Percentiles rank a stretch among this genome's conserved stretches.
These are phyloP conservation scores for Yponomeuta plumbellus DNA, from an alignment of 2,888 invertebrate genomes.

Conservation along the genomic window DNA sequence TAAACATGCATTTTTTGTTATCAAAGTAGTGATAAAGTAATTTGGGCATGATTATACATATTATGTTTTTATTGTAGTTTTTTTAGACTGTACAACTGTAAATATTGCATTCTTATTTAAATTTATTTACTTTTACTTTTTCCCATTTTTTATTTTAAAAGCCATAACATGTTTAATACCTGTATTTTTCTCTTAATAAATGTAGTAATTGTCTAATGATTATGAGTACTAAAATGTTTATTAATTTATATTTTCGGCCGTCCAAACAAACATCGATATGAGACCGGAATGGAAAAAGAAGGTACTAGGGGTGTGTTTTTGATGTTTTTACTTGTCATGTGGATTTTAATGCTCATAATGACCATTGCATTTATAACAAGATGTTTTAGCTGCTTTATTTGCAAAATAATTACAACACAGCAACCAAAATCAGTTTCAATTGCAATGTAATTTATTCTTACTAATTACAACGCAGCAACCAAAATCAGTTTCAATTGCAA, in stretches of 20 bases:
- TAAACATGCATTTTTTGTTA: no score
- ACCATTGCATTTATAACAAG: constrained; percentile 7
- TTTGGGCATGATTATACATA: no score
- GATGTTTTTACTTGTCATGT: constrained; percentile 17
- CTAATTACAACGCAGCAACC: no score
- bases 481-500: no score
- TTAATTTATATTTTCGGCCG: constrained; percentile 46
- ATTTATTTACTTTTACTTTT: no score
- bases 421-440: no score
- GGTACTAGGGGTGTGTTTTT: constrained; percentile 39
- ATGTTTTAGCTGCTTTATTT: constrained; percentile 4
- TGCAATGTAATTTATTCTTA: no score
- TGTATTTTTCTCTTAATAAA: neutral
- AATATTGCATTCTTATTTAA: no score
- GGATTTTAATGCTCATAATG: constrained; percentile 10
- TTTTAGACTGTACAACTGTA: no score
- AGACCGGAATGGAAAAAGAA: constrained; percentile 70
- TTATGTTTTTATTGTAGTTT: no score
- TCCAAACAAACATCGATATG: constrained; percentile 69
- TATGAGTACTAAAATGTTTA: constrained; percentile 10
- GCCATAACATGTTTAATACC: neutral
- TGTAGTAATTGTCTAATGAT: neutral
- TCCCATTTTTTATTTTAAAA: neutral
- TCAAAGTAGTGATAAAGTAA: no score
- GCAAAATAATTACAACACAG: constrained; percentile 6